Evolutionary conservation across 1,140 invertebrate species (phyloP), one percentile per base, ranked within the genome.

Genomic region (Drosophila persimilis): DNA sequence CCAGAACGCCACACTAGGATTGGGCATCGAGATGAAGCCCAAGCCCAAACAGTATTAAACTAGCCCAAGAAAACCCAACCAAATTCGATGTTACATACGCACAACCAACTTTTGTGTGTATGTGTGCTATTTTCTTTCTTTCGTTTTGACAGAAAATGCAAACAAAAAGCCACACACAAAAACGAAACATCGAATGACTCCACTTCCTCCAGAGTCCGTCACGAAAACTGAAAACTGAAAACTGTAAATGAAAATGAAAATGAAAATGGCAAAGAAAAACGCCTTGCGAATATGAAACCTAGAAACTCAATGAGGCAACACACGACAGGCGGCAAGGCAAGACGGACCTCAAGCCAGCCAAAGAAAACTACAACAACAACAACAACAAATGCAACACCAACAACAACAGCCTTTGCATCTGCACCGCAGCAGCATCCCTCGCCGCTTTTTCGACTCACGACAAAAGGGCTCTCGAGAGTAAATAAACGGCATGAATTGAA

Each of bases 241-340:
- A 65, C 35, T 58, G 52, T 50, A 50, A 53, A n/a, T 24, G 56
- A 31, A 57, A 44, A 44, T 47, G 35, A 48, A 65, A 50, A 53
- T 52, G 41, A 50, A 51, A 52, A 63, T 41, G 31, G 31, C 26
- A 70, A 71, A 71, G 54, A 56, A 63, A 57, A 64, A 45, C 41
- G 51, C 31, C 11, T 5, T 39, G 11, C 35, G 62, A 70, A 83
- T 83, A 70, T 83, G 64, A 85, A 56, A 73, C 81, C 81, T 69
- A 74, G 80, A 80, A 85, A 80, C 66, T 55, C 81, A 85, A 86
- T 85, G 81, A 77, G 81, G 81, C 81, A 85, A 85, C 81, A 86
- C 75, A 73, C 47, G 54, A 66, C 51, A 26, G 9, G 63, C 50
- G 50, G 26, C 56, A 44, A 31, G 29, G 31, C 31, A 31, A 31